phyloP scores from a whole-genome alignment of 2,888 invertebrate species.

The Acanthococcus lagerstroemiae region DNA sequence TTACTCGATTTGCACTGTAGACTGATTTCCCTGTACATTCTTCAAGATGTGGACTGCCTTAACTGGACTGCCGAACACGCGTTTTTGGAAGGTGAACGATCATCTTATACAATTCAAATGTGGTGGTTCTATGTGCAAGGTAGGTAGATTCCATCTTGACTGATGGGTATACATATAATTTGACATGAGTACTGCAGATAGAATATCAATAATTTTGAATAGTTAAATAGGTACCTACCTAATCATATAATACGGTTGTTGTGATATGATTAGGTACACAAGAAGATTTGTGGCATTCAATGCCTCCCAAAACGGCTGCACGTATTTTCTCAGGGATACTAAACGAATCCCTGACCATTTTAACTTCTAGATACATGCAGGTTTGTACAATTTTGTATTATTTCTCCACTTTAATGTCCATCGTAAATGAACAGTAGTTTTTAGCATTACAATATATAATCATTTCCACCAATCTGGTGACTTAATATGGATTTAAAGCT shows the following conservation, averaged over 20 bases:
- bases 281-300: constrained; percentile 73
- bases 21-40: constrained; percentile 63
- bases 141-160: constrained; percentile 39
- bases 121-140: constrained; percentile 84
- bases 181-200: too few relatives aligned
- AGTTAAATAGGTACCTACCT: too few relatives aligned
- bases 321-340: constrained; percentile 75
- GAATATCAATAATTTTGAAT: too few relatives aligned
- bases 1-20: constrained; percentile 70
- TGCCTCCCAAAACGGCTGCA: constrained; percentile 81
- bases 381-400: too few relatives aligned
- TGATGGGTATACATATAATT: not conserved
- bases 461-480: not conserved
- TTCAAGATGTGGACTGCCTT: constrained; percentile 71
- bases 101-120: constrained; percentile 73
- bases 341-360: constrained; percentile 70
- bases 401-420: too few relatives aligned
- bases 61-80: constrained; percentile 57
- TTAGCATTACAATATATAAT: too few relatives aligned
- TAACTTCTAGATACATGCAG: constrained; percentile 70
- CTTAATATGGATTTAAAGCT: too few relatives aligned
- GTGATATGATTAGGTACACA: constrained; percentile 52
- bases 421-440: too few relatives aligned
- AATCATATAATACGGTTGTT: not conserved
- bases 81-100: constrained; percentile 62